Percentiles rank a stretch among this genome's conserved stretches.
phyloP scores from a whole-genome alignment of 2,797 vertebrate species.

The Uromys caudimaculatus region DNA sequence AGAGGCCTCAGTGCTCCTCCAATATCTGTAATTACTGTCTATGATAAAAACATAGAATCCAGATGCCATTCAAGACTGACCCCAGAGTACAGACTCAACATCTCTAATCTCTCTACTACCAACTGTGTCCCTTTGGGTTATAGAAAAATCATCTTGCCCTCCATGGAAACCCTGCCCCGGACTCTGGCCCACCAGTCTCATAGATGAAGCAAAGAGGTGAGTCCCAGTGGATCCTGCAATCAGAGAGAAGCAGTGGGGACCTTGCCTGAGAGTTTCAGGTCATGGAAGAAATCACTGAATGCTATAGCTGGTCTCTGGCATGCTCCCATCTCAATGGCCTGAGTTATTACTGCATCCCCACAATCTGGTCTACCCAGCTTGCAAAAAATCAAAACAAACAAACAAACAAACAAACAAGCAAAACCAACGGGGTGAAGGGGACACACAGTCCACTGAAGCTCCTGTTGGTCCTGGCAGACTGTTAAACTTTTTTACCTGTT shows the following conservation, averaged over 20 bases:
- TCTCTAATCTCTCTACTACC: neutral
- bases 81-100: neutral
- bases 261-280: neutral
- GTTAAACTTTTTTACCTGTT: neutral
- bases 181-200: neutral
- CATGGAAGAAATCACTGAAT: neutral
- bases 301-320: neutral
- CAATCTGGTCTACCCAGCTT: neutral
- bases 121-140: neutral
- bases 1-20: neutral
- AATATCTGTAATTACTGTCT: neutral
- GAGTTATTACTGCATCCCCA: neutral
- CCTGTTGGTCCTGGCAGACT: neutral
- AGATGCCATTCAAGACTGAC: neutral
- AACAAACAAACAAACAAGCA: neutral
- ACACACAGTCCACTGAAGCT: neutral
- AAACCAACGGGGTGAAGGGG: no score
- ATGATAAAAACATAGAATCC: slow-evolving; percentile 11
- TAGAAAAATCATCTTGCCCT: neutral
- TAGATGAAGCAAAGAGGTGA: neutral
- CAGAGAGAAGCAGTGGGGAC: neutral
- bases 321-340: neutral
- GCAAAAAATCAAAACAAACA: no score
- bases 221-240: neutral
- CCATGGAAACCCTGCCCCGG: neutral